Conservation (phyloP, 2,888 invertebrate species). For the Diaprepes abbreviatus region DNA sequence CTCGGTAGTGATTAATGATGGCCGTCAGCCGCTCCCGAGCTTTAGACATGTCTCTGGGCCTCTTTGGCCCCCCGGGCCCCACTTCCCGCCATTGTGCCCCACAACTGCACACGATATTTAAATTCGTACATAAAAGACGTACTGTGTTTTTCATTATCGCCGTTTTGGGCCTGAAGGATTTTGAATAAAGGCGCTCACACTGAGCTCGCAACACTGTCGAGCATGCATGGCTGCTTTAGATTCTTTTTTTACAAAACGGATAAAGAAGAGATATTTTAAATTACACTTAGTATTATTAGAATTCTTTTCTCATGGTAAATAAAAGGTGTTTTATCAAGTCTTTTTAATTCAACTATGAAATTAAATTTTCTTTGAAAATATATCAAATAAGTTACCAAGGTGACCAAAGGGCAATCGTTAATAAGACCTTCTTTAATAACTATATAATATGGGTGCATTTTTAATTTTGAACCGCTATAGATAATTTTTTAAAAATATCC, state of each 20-base stretch:
- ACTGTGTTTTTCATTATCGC: conserved; percentile 67
- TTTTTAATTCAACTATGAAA: too few relatives aligned
- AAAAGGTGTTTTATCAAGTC: too few relatives aligned
- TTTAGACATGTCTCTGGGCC: conserved; percentile 67
- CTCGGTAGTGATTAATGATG: conserved; percentile 68
- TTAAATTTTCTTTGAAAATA: too few relatives aligned
- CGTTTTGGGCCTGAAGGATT: conserved; percentile 66
- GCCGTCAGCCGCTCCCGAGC: conserved; percentile 67
- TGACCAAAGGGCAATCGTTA: too few relatives aligned
- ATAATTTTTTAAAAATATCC: too few relatives aligned
- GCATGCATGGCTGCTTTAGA: conserved; percentile 26
- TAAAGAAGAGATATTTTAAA: not conserved
- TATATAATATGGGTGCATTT: too few relatives aligned
- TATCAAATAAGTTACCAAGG: too few relatives aligned
- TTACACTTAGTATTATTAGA: too few relatives aligned
- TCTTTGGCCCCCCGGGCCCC: conserved; percentile 60
- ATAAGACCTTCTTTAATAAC: too few relatives aligned
- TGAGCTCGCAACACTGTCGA: conserved; percentile 36
- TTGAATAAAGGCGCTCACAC: conserved; percentile 59
- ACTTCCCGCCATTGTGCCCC: conserved; percentile 49
- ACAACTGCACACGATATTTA: conserved; percentile 65
- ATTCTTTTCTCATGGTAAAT: too few relatives aligned
- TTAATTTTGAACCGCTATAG: too few relatives aligned
- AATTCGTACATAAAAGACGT: conserved; percentile 65
- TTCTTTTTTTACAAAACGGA: conserved; percentile 16